A percentile compares a stretch with the other conserved stretches of the same genome.
Conservation (phyloP, 2,888 invertebrate genomes). For the Lasioglossum figueresi region DNA sequence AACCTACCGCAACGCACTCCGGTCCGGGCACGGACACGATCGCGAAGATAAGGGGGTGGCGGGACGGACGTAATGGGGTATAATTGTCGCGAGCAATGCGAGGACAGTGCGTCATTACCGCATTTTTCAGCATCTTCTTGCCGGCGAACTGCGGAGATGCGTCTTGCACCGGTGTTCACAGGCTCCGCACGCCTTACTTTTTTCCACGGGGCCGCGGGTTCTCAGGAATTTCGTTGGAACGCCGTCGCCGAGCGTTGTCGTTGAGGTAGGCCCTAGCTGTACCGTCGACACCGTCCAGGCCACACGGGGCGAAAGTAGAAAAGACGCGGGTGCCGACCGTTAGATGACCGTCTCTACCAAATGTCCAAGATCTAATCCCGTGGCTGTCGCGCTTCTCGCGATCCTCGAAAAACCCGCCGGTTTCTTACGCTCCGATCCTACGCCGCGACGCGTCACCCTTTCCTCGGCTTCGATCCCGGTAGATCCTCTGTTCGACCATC, state of each 20-base stretch:
- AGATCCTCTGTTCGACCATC: background rate
- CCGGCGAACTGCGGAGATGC: slow-evolving; percentile 67
- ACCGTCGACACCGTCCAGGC: slow-evolving; percentile 43
- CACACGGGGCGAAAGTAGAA: slow-evolving; percentile 62
- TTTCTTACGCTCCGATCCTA: background rate
- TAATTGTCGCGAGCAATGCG: slow-evolving; percentile 84
- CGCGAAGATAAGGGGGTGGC: slow-evolving; percentile 65
- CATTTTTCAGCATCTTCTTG: slow-evolving; percentile 82
- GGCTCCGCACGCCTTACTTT: slow-evolving; percentile 73
- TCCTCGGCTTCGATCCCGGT: background rate
- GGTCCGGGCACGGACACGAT: slow-evolving; percentile 68
- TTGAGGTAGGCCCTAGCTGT: slow-evolving; percentile 76
- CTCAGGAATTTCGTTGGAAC: slow-evolving; percentile 82
- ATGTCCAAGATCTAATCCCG: slow-evolving; percentile 31
- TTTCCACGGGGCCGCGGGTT: slow-evolving; percentile 73
- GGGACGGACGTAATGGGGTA: slow-evolving; percentile 82
- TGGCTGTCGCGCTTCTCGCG: background rate
- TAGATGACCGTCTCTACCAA: slow-evolving; percentile 48
- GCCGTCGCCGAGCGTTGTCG: slow-evolving; percentile 73
- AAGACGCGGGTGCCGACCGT: slow-evolving; percentile 50
- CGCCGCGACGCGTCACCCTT: background rate
- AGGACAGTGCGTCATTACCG: slow-evolving; percentile 83
- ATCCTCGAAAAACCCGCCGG: background rate
- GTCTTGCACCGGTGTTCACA: slow-evolving; percentile 65
- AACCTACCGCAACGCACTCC: slow-evolving; percentile 81